phyloP scores from a whole-genome alignment of 2,797 vertebrate genomes.

The Danio tinwini region DNA sequence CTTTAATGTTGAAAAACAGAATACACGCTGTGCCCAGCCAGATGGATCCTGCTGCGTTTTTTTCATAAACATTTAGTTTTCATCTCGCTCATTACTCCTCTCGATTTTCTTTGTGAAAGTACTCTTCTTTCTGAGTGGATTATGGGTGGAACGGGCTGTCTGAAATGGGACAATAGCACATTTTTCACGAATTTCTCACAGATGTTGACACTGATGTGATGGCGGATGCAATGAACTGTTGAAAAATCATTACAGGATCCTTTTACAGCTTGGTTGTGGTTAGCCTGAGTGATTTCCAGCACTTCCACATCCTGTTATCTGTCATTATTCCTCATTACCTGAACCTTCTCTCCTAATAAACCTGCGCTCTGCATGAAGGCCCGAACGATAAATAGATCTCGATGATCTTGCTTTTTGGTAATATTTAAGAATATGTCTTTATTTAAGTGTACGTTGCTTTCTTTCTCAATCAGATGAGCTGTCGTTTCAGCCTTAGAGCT shows the following conservation, averaged over 20 bases:
- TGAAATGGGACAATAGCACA: slow-evolving; percentile 42
- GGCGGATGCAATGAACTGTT: slow-evolving; percentile 41
- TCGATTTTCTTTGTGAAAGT: slow-evolving; percentile 37
- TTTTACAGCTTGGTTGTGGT: slow-evolving; percentile 27
- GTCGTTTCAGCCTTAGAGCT: neutral
- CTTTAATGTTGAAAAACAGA: slow-evolving; percentile 29
- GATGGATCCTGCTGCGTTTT: neutral
- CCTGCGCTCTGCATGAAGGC: slow-evolving; percentile 10
- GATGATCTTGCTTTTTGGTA: neutral
- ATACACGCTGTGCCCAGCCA: slow-evolving; percentile 2
- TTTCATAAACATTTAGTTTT: slow-evolving; percentile 46
- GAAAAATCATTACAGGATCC: slow-evolving; percentile 43
- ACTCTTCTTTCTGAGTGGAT: slow-evolving; percentile 21
- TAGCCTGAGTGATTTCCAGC: slow-evolving; percentile 14
- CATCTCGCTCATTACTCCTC: slow-evolving; percentile 22
- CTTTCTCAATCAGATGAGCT: neutral
- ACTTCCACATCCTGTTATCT: slow-evolving; percentile 28
- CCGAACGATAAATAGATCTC: slow-evolving; percentile 1
- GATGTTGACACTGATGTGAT: slow-evolving; percentile 34
- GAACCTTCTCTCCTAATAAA: slow-evolving; percentile 25
- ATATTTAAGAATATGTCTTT: neutral
- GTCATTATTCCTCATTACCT: slow-evolving; percentile 46
- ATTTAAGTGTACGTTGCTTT: neutral
- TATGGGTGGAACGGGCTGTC: slow-evolving; percentile 23
- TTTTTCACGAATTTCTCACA: slow-evolving; percentile 34